These are phyloP conservation scores for Malurus elegans DNA, from an alignment of 2,113 vertebrate genomes.

Conservation along the genomic window DNA sequence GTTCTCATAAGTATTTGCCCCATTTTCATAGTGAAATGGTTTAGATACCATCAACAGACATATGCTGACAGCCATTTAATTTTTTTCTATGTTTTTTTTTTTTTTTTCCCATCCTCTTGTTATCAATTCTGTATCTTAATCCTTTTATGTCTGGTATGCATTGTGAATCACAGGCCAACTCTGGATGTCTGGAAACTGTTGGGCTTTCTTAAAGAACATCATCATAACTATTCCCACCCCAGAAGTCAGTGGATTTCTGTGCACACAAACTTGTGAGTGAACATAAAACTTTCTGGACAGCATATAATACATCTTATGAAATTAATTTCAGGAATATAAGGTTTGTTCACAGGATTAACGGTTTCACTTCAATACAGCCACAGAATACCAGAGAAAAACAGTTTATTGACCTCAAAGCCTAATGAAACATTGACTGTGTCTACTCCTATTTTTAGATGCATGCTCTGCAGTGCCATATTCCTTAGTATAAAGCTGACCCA, in stretches of 20 bases:
- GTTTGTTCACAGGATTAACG: not conserved
- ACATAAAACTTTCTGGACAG: not conserved
- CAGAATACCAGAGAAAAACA: not conserved
- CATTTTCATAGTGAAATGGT: not conserved
- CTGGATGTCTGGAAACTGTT: constrained; percentile 17
- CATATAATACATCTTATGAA: not conserved
- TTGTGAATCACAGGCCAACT: constrained; percentile 32
- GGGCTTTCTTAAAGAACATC: not conserved
- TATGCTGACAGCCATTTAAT: not conserved
- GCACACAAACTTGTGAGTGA: not conserved
- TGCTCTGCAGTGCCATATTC: constrained; percentile 1
- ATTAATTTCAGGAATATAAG: not conserved
- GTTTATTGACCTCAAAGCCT: constrained; percentile 32
- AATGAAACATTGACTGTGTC: constrained; percentile 6
- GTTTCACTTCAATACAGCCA: not conserved
- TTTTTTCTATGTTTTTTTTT: not conserved
- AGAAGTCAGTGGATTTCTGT: not conserved
- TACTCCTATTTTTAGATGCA: constrained; percentile 38
- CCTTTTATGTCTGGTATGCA: constrained; percentile 58
- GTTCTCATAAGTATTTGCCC: not conserved
- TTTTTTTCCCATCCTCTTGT: not conserved
- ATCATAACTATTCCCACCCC: not conserved
- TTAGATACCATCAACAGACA: not conserved
- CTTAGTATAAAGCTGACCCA: constrained; percentile 46
- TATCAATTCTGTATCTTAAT: constrained; percentile 54